phyloP scores from a whole-genome alignment of 2,113 vertebrate genomes.

The Phalacrocorax carbo region DNA sequence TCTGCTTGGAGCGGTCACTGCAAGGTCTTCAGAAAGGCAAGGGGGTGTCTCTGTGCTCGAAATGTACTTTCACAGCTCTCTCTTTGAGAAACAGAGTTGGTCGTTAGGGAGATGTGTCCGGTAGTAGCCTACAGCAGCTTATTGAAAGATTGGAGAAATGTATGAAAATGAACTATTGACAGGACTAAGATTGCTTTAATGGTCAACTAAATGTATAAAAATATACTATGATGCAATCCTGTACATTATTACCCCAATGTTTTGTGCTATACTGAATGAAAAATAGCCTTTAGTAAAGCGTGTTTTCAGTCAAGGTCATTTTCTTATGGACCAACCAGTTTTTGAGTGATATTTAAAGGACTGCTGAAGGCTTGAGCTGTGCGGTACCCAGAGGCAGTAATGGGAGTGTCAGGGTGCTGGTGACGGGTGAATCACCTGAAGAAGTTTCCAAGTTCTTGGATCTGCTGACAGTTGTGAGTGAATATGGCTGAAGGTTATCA shows the following conservation, averaged over 20 bases:
- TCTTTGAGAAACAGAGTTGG: not conserved
- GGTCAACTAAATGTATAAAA: not conserved
- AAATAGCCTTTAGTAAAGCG: not conserved
- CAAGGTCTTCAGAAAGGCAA: not conserved
- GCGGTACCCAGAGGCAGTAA: not conserved
- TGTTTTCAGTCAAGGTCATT: not conserved
- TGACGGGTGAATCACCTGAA: accelerated
- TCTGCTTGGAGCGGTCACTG: not conserved
- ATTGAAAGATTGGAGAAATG: not conserved
- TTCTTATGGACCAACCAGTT: accelerated
- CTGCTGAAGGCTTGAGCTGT: not conserved
- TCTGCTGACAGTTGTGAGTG: not conserved
- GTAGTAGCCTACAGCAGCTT: not conserved
- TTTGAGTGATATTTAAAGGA: not conserved
- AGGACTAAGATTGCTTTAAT: not conserved
- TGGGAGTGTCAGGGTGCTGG: accelerated
- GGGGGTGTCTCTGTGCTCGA: not conserved
- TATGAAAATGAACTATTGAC: not conserved
- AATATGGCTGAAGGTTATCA: not conserved
- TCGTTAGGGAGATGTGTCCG: not conserved
- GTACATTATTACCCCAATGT: accelerated
- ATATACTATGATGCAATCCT: accelerated
- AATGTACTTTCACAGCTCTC: not conserved
- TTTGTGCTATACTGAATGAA: not conserved
- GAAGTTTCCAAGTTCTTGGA: not conserved